Evolutionary conservation across 2,113 vertebrate species (phyloP).

Genomic region (Thalassarche chlororhynchos): DNA sequence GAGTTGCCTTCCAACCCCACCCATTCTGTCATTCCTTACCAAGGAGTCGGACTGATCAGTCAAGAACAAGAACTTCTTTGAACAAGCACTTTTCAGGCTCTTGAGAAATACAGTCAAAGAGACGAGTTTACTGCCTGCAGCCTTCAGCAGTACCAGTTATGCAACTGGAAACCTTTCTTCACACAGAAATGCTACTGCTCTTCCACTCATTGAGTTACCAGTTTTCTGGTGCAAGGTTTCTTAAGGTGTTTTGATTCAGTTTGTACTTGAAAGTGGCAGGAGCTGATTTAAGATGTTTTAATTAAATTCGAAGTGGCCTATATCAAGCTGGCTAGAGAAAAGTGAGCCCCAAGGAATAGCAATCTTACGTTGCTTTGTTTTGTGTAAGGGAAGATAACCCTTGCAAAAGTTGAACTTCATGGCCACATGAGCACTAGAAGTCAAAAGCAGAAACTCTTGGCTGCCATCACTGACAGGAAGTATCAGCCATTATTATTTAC

Average conservation of each 20-base stretch:
- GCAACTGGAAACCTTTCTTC: neutral
- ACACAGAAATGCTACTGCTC: neutral
- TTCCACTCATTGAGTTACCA: neutral
- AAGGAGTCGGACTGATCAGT: neutral
- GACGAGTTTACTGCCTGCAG: neutral
- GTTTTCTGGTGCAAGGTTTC: neutral
- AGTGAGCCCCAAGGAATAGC: neutral
- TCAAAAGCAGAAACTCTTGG: neutral
- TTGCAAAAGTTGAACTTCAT: neutral
- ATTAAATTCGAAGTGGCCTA: neutral
- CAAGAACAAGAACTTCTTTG: neutral
- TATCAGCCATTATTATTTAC: neutral
- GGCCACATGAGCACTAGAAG: neutral
- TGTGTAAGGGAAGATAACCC: neutral
- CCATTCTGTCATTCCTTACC: neutral
- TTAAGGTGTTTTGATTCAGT: neutral
- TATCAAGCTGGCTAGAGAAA: neutral
- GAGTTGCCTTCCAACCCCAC: neutral
- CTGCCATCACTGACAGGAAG: neutral
- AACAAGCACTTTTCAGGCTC: neutral
- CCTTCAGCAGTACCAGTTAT: neutral
- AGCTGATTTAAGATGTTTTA: neutral
- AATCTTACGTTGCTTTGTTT: neutral
- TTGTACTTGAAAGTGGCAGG: neutral
- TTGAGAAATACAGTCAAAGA: neutral